A percentile compares a stretch with the other conserved stretches of the same genome.
These are phyloP conservation scores for Yponomeuta cagnagella DNA, from an alignment of 2,888 invertebrate species.

Conservation along the genomic window DNA sequence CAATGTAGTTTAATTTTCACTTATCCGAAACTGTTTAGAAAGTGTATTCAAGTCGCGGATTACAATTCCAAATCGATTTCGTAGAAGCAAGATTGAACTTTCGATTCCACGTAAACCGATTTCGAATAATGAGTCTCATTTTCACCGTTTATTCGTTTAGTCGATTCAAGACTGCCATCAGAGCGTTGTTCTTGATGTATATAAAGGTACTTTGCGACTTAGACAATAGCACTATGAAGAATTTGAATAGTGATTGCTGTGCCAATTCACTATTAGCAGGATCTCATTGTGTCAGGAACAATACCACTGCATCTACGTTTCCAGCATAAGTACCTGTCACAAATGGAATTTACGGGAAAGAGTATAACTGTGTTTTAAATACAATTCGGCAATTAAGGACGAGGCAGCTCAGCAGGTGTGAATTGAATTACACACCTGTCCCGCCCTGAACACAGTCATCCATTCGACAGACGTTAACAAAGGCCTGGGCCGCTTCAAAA, in stretches of 20 bases:
- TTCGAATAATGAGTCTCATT: conserved; percentile 16
- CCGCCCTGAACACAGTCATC: background rate
- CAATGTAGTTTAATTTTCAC: conserved; percentile 28
- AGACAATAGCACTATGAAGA: conserved; percentile 58
- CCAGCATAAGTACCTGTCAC: background rate
- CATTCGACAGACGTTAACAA: background rate
- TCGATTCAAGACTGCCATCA: conserved; percentile 7
- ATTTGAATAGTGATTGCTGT: conserved; percentile 58
- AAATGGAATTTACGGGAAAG: background rate
- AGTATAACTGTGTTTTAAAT: background rate
- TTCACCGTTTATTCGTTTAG: conserved; percentile 15
- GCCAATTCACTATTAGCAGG: conserved; percentile 51
- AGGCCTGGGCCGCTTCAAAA: background rate
- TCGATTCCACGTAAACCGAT: conserved; percentile 27
- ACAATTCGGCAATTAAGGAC: background rate
- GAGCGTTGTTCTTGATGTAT: conserved; percentile 41
- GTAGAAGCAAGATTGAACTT: conserved; percentile 23
- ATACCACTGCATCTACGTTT: conserved; percentile 32
- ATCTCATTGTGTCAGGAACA: conserved; percentile 60
- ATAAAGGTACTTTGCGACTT: conserved; percentile 31
- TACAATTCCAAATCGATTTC: conserved; percentile 54
- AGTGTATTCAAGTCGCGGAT: conserved; percentile 45
- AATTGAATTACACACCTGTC: conserved; percentile 1
- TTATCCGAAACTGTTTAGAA: conserved; percentile 54
- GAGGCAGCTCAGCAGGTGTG: background rate